These are phyloP conservation scores for human DNA, from an alignment of 2,113 vertebrate species.

Conservation along the genomic window GRCh38 chr2:177517001-177517500, in stretches of 20 bases:
- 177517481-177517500: conserved; percentile 51
- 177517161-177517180: conserved; percentile 53
- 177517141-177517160: conserved; percentile 44
- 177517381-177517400: conserved; percentile 14
- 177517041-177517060: conserved; percentile 73
- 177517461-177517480: neutral
- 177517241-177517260: conserved; percentile 42
- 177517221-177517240: neutral
- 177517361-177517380: neutral
- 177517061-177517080: conserved; percentile 66
- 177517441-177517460: neutral
- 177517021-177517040: conserved; percentile 77
- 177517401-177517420: neutral
- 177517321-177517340: neutral
- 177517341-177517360: conserved; percentile 27
- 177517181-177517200: conserved; percentile 45
- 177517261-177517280: neutral
- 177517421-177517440: neutral
- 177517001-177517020: conserved; percentile 73
- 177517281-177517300: neutral
- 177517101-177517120: conserved; percentile 68
- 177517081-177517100: conserved; percentile 68
- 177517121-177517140: conserved; percentile 63
- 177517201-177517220: conserved; percentile 48
- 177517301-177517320: neutral